Evolutionary conservation across 2,888 invertebrate species (phyloP), one percentile per base, ranked within the genome.

Genomic region (Cantharis nigra): DNA sequence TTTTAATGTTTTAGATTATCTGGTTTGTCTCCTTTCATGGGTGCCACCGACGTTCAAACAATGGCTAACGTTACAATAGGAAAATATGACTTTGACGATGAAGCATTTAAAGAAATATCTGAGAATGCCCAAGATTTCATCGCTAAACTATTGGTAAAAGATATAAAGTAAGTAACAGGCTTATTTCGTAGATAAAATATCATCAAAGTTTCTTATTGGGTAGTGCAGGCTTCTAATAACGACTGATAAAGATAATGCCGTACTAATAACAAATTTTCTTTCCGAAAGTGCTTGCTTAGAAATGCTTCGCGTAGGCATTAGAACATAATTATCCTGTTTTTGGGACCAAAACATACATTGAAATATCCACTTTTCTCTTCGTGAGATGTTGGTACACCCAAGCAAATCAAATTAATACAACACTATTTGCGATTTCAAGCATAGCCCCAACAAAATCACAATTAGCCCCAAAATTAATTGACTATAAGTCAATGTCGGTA

Each of bases 11-110:
- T 30, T 72, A 96, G 96, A 83, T 90, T 99, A 84, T 98, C 98
- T 33, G 99, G 99, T 5, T 90, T 99, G 78, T 99, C 98, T 7
- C 99, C 99, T 13, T 99, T 99, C 90, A 97, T 99, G 97, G 99
- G 99, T 1, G 97, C 97, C 87, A 97, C 95, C 69, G 99, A 99
- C 88, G 94, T 97, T 83, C 98, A 98, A 89, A 99, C 99, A 9
- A 97, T 99, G 95, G 96, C 97, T n/a, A 99, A 99, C 88, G 98
- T 99, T 30, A 98, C 98, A 2, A 94, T 97, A 83, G 97, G 97
- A 70, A 97, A 97, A 87, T 99, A 97, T 89, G 98, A 99, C 90
- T 99, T 96, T 88, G 98, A 98, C 84, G 98, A 98, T 87, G 98
- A 98, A 88, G 96, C 97, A 77, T 99, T 99, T 89, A 94, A 95